Conservation (phyloP, 2,888 invertebrate species). For the Macrophya alboannulata region DNA sequence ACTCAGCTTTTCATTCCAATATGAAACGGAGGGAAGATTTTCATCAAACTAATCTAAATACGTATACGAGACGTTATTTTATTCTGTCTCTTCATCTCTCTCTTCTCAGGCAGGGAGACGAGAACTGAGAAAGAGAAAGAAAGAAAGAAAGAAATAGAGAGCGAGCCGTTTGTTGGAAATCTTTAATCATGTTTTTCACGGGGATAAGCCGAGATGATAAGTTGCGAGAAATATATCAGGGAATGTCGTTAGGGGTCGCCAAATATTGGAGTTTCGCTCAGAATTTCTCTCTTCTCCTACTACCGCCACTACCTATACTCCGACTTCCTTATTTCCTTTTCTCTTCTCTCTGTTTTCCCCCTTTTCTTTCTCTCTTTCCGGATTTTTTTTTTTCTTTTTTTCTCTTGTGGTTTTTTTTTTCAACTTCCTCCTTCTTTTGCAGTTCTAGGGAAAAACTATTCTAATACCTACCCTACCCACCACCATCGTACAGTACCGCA, state of each 20-base stretch:
- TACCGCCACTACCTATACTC: too few species aligned
- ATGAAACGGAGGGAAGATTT: constrained; percentile 65
- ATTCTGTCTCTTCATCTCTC: not conserved
- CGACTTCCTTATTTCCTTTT: not conserved
- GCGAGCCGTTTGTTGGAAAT: constrained; percentile 52
- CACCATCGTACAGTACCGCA: constrained; percentile 17
- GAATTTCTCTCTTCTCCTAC: constrained; percentile 33
- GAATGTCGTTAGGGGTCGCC: constrained; percentile 70
- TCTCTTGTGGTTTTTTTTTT: not conserved
- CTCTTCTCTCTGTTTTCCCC: not conserved
- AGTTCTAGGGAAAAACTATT: constrained; percentile 39
- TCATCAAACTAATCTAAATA: not conserved
- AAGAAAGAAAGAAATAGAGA: not conserved
- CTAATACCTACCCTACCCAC: constrained; percentile 32
- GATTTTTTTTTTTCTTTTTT: not conserved
- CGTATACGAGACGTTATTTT: not conserved
- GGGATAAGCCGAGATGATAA: constrained; percentile 65
- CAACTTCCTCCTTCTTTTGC: not conserved
- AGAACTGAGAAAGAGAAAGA: not conserved
- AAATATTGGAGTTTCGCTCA: constrained; percentile 55
- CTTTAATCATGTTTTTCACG: constrained; percentile 71
- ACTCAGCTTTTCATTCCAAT: constrained; percentile 60
- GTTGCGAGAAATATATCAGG: constrained; percentile 72
- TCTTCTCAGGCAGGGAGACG: not conserved
- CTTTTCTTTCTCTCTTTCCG: constrained; percentile 7